Evolutionary conservation across 2,888 invertebrate genomes (phyloP), one percentile per base, ranked within the genome.

Genomic region (Oligia strigilis): DNA sequence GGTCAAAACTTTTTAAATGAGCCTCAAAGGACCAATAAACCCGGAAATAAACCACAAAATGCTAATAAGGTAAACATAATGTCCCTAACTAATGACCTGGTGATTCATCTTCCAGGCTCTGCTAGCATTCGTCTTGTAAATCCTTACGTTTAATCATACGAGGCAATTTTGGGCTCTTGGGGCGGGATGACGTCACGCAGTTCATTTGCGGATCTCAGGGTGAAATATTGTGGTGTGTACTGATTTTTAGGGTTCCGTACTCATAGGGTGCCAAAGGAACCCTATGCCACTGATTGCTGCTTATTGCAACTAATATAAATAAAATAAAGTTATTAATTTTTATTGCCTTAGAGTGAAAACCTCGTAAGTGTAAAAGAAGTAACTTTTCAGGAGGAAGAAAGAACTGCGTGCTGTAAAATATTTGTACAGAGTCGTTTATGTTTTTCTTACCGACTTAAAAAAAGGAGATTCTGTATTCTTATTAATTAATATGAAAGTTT

Each of bases 61-160:
- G 79, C 77, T 75, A 73, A 83, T 77, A 70, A 80, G 66, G 69
- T 67, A 75, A 72, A 77, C 29, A 80, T 86, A 67, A 82, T 81
- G 80, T 80, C 67, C 62, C 19, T 73, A 72, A 69, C 75, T 69
- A 77, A 77, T 29, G 67, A 75, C 40, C 14, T 52, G 72, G 78
- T 73, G 65, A 87, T 87, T 73, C 82, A 29, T 89, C 91, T 89
- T 88, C 78, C 49, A 81, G 87, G 81, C 87, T 88, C 81, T 80
- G 83, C 11, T 36, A 65, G 69, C 90, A 92, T 92, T 90, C 91
- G 90, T 92, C 92, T 92, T 90, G 82, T 75, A 87, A 89, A 91
- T 88, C 88, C 87, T 88, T 76, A 70, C 88, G 82, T 87, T 92
- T 92, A 92, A 92, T 92, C 92, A 92, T 92, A 90, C 80, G 78